Conservation (phyloP, 2,797 vertebrate species). For the Sebastes hubbsi region DNA sequence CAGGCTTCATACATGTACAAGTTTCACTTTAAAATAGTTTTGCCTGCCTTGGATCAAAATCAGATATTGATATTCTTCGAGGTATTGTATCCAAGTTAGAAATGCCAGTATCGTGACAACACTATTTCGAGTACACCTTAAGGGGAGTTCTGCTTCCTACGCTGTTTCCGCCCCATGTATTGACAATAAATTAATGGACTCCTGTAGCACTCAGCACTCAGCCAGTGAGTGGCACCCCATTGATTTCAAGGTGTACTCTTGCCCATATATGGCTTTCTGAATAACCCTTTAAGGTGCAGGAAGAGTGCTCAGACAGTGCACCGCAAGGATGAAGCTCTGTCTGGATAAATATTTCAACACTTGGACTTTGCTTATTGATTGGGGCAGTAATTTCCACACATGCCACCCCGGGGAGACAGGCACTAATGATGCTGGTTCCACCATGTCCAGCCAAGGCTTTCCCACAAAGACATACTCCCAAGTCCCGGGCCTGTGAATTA, state of each 20-base stretch:
- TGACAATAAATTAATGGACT: constrained; percentile 85
- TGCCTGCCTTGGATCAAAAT: background rate
- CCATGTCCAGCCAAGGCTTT: constrained; percentile 85
- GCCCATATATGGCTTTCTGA: constrained; percentile 85
- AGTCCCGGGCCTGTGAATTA: constrained; percentile 81
- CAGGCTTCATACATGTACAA: background rate
- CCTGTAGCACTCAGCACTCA: constrained; percentile 83
- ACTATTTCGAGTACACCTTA: constrained; percentile 52
- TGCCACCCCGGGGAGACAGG: constrained; percentile 80
- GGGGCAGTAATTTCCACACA: constrained; percentile 87
- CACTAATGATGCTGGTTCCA: constrained; percentile 89
- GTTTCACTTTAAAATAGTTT: constrained; percentile 21
- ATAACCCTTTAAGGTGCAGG: constrained; percentile 87
- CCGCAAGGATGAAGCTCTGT: constrained; percentile 83
- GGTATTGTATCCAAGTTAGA: constrained; percentile 42
- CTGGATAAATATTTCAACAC: constrained; percentile 91
- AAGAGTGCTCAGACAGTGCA: constrained; percentile 84
- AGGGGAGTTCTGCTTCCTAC: constrained; percentile 64
- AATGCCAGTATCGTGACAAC: constrained; percentile 43
- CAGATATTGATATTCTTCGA: constrained; percentile 18
- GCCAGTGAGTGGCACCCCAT: constrained; percentile 82
- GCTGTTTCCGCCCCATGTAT: constrained; percentile 78
- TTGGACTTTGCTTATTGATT: constrained; percentile 90
- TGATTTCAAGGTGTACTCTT: constrained; percentile 87
- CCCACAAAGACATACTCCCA: constrained; percentile 82